phyloP scores from a whole-genome alignment of 2,113 vertebrate species.

The Antechinus flavipes region DNA sequence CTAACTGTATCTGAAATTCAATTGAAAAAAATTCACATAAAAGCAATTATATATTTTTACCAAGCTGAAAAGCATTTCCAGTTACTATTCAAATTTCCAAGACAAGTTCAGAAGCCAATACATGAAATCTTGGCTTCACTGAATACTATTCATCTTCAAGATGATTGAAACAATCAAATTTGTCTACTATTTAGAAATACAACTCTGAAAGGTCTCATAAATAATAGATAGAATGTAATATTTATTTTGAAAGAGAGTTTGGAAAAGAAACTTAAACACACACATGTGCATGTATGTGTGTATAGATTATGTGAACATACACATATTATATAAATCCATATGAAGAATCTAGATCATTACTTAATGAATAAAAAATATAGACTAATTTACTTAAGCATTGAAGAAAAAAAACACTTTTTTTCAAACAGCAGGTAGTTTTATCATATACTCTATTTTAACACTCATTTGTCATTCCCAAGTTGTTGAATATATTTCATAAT shows the following conservation, averaged over 20 bases:
- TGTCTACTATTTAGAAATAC: neutral
- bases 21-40: neutral
- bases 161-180: neutral
- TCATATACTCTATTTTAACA: neutral
- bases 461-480: neutral
- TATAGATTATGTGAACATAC: neutral
- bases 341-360: neutral
- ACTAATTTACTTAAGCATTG: neutral
- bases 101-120: neutral
- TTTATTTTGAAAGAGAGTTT: neutral
- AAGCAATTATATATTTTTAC: neutral
- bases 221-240: neutral
- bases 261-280: neutral
- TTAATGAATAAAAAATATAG: constrained; percentile 10
- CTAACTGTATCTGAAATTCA: neutral
- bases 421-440: neutral
- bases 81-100: neutral
- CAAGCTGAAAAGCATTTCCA: neutral
- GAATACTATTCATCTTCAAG: neutral
- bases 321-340: neutral
- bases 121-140: constrained; percentile 11
- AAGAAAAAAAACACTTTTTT: neutral
- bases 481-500: constrained; percentile 20
- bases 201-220: neutral
- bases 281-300: neutral